Conservation (phyloP, 2,797 vertebrate genomes). For the Todus mexicanus region DNA sequence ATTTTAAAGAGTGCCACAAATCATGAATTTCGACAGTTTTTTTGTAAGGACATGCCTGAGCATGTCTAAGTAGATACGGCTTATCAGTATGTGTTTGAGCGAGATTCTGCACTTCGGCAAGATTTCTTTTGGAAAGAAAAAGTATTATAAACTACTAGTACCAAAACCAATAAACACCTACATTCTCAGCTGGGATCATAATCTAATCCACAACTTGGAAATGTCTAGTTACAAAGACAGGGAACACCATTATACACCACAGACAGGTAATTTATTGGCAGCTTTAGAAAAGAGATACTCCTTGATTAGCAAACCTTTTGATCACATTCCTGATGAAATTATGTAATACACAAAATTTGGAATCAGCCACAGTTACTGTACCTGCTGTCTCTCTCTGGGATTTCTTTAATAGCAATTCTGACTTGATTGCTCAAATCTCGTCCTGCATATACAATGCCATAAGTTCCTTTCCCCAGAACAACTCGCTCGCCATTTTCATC, state of each 20-base stretch:
- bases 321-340: neutral
- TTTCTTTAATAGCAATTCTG: constrained; percentile 97
- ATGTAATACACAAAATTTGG: neutral
- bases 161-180: neutral
- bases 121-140: neutral
- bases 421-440: constrained; percentile 98
- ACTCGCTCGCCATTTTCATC: constrained; percentile 92
- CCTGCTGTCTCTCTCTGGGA: constrained; percentile 98
- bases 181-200: neutral
- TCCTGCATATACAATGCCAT: constrained; percentile 94
- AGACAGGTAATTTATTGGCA: neutral
- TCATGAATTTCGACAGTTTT: neutral
- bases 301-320: neutral
- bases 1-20: neutral
- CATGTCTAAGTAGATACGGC: neutral
- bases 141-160: neutral
- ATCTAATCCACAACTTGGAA: neutral
- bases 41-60: neutral
- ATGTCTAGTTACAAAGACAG: neutral
- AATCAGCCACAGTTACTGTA: constrained; percentile 54
- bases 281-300: neutral
- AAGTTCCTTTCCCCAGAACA: constrained; percentile 94
- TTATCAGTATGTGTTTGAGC: neutral
- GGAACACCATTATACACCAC: neutral
- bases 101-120: neutral